phyloP scores from a whole-genome alignment of 2,888 invertebrate genomes.

The Drosophila acutilabella region DNA sequence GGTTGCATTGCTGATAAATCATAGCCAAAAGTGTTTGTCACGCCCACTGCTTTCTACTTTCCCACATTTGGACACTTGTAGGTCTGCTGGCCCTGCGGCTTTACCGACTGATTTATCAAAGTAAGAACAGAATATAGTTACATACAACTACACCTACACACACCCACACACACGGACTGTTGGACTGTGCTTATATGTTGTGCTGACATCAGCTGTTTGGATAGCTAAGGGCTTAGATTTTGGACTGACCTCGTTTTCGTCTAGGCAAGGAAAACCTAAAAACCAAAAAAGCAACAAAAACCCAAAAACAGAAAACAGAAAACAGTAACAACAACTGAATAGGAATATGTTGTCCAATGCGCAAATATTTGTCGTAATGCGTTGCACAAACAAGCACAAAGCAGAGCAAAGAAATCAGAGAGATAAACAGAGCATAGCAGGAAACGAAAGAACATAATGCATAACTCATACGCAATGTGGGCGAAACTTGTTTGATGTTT shows the following conservation, averaged over 20 bases:
- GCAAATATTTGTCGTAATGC: slow-evolving; percentile 73
- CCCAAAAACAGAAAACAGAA: slow-evolving; percentile 26
- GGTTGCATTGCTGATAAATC: slow-evolving; percentile 67
- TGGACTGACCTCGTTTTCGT: slow-evolving; percentile 65
- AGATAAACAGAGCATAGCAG: slow-evolving; percentile 30
- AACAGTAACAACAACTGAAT: slow-evolving; percentile 23
- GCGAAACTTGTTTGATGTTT: slow-evolving; percentile 53
- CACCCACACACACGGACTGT: background rate
- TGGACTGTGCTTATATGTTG: slow-evolving; percentile 22
- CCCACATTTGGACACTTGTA: slow-evolving; percentile 43
- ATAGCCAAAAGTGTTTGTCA: slow-evolving; percentile 63
- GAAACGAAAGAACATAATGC: slow-evolving; percentile 49
- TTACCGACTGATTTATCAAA: slow-evolving; percentile 51
- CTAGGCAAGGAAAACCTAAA: slow-evolving; percentile 51
- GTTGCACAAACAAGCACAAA: slow-evolving; percentile 63
- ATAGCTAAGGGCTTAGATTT: slow-evolving; percentile 72
- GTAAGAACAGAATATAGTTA: slow-evolving; percentile 45
- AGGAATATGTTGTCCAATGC: slow-evolving; percentile 72
- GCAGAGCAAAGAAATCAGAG: slow-evolving; percentile 17
- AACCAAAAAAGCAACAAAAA: slow-evolving; percentile 33
- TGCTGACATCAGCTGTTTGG: slow-evolving; percentile 76
- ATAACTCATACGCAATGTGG: slow-evolving; percentile 61
- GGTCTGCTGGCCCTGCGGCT: slow-evolving; percentile 41
- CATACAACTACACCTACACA: slow-evolving; percentile 12
- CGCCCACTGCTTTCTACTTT: slow-evolving; percentile 2